Percentiles rank a stretch among this genome's conserved stretches.
These are phyloP conservation scores for Prolemur simus DNA, from an alignment of 2,113 vertebrate genomes.

Conservation along the genomic window DNA sequence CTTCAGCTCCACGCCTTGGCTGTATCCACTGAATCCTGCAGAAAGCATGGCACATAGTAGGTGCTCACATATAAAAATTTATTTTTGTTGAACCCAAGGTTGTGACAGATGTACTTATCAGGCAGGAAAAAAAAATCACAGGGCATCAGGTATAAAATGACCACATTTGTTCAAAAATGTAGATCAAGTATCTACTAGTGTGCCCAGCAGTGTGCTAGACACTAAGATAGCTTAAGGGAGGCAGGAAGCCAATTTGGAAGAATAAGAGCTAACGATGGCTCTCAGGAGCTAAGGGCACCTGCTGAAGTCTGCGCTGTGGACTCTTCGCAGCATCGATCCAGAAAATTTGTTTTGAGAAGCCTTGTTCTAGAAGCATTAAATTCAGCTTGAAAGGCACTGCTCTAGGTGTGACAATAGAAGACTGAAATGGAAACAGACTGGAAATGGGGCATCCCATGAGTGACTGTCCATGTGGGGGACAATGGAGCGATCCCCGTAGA, in stretches of 20 bases:
- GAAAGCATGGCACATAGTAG: neutral
- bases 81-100: neutral
- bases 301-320: neutral
- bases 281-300: neutral
- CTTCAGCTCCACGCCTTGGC: neutral
- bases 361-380: neutral
- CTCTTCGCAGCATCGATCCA: neutral
- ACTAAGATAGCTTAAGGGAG: neutral
- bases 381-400: neutral
- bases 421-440: neutral
- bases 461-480: neutral
- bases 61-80: neutral
- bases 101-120: neutral
- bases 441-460: neutral
- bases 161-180: neutral
- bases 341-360: neutral
- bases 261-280: neutral
- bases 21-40: neutral
- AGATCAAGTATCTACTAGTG: neutral
- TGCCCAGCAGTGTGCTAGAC: neutral
- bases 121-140: neutral
- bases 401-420: neutral
- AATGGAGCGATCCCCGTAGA: neutral
- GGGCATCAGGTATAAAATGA: neutral
- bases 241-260: neutral